Evolutionary conservation across 2,888 invertebrate genomes (phyloP), one percentile per base, ranked within the genome.

Genomic region (Siphlonurus alternatus): DNA sequence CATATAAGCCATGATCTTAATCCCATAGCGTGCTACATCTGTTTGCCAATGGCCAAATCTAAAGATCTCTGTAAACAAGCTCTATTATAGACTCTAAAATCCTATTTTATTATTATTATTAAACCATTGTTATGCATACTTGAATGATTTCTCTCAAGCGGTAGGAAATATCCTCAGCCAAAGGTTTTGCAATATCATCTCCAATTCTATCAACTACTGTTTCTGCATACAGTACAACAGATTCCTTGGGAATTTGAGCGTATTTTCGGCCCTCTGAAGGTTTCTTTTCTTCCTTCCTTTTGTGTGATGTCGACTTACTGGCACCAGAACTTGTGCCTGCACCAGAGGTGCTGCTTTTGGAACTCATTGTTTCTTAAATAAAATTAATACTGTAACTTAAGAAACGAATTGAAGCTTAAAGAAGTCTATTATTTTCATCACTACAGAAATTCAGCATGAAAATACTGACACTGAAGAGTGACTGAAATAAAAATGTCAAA

Each of bases 141-240:
- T 76, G 75, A 18, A 76, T 69, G 22, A 77, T 68, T 61, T 72
- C 73, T 69, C 77, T 76, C 19, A 78, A 67, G 62, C 76, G 69
- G 67, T 76, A 77, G 10, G 75, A 76, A 53, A 73, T 73, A 67
- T 78, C 77, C 64, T 76, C 76, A 18, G 77, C 74, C 22, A 78
- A 66, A 61, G 73, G 71, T 60, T 71, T 71, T 1, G 76, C 71
- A 15, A 76, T 74, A 62, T 76, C 75, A 67, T 78, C 77, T 3
- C 78, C 66, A 59, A 73, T 74, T 38, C 70, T 69, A 24, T 77
- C 72, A 2, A 78, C 77, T 24, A 75, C 70, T 7, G 76, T 73
- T 68, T 78, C 78, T 1, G 76, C 74, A 53, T 76, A 74, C 1
- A 74, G 72, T 67, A 74, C 70, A 23, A 73, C 68, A 7, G 72